A percentile compares a stretch with the other conserved stretches of the same genome.
Conservation (phyloP, 2,797 vertebrate species). For the Rhynchotus rufescens region DNA sequence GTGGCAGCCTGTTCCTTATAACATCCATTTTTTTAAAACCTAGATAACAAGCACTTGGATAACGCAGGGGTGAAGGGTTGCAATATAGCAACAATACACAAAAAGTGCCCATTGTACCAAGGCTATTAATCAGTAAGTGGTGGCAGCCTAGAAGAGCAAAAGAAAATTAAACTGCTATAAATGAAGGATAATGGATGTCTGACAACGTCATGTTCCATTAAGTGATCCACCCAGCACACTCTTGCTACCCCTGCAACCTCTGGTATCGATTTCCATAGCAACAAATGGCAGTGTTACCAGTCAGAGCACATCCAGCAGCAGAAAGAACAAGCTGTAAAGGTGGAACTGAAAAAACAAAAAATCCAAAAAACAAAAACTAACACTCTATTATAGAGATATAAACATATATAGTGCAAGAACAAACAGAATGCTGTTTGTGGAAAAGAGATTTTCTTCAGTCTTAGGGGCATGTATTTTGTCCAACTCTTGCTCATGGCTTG, state of each 20-base stretch:
- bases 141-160: constrained; percentile 16
- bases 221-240: constrained; percentile 38
- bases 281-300: constrained; percentile 39
- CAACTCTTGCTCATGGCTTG: background rate
- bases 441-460: background rate
- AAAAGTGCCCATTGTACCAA: background rate
- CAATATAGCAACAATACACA: background rate
- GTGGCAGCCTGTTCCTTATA: background rate
- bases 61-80: background rate
- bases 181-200: constrained; percentile 48
- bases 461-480: background rate
- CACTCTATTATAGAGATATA: background rate
- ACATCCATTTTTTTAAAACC: background rate
- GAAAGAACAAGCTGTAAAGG: background rate
- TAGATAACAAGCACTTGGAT: background rate
- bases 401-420: background rate
- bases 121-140: constrained; percentile 22
- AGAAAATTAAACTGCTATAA: constrained; percentile 57
- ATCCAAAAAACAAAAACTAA: background rate
- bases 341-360: background rate
- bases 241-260: background rate
- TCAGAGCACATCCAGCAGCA: constrained; percentile 7
- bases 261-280: constrained; percentile 62
- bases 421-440: background rate
- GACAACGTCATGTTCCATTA: constrained; percentile 44